Evolutionary conservation across 1,140 invertebrate genomes (phyloP).

Genomic region (Hypothenemus hampei): DNA sequence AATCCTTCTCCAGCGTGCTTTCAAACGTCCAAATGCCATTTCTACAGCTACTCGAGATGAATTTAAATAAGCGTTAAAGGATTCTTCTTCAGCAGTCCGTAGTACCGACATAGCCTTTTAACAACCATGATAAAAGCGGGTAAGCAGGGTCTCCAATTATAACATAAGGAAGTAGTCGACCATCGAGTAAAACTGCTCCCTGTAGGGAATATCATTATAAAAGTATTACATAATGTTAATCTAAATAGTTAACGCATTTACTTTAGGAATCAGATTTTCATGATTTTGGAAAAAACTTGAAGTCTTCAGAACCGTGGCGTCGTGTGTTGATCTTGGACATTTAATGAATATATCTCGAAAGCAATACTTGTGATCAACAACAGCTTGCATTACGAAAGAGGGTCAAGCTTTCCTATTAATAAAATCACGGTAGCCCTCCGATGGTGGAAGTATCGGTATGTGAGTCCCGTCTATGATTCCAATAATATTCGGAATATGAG

Average conservation of each 20-base stretch:
- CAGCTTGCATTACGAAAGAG: too few species aligned
- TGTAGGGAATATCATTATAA: not conserved
- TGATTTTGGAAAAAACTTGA: not conserved
- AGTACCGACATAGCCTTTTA: slow-evolving; percentile 39
- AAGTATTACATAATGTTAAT: too few species aligned
- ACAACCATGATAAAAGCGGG: slow-evolving; percentile 35
- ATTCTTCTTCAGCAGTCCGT: slow-evolving; percentile 31
- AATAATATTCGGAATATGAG: slow-evolving; percentile 30
- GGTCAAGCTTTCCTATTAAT: slow-evolving; percentile 17
- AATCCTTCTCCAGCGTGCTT: slow-evolving; percentile 28
- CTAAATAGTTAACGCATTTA: not conserved
- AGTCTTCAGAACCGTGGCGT: too few species aligned
- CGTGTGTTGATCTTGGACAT: too few species aligned
- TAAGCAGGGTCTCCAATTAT: slow-evolving; percentile 31
- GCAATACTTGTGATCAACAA: too few species aligned
- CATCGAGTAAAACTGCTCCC: not conserved
- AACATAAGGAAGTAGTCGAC: slow-evolving; percentile 14
- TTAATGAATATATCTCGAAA: too few species aligned
- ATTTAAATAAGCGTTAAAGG: slow-evolving; percentile 40
- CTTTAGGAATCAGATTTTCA: not conserved
- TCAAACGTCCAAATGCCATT: slow-evolving; percentile 43
- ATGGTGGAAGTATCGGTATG: slow-evolving; percentile 22
- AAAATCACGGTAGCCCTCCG: slow-evolving; percentile 32
- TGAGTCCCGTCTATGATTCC: slow-evolving; percentile 32
- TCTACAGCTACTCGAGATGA: slow-evolving; percentile 37